Percentiles rank a stretch among this genome's conserved stretches.
Conservation (phyloP, 2,888 invertebrate species). For the Caenorhabditis drosophilae region DNA sequence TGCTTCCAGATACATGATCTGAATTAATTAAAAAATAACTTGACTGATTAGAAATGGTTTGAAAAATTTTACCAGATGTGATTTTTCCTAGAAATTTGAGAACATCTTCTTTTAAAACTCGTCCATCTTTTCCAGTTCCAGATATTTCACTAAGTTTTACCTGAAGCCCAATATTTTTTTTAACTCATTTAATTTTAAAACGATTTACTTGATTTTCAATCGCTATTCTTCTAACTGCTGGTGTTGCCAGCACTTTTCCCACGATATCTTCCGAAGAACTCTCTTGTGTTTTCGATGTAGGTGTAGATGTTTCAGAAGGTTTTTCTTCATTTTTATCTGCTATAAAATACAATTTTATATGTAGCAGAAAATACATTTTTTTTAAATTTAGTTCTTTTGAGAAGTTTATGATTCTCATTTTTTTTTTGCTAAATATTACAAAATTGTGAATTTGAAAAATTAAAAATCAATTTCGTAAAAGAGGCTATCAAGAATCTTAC, state of each 20-base stretch:
- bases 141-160: slow-evolving; percentile 76
- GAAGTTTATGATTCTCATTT: too few relatives aligned
- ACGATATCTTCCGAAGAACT: neutral
- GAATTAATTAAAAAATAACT: slow-evolving; percentile 5
- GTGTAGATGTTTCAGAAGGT: too few relatives aligned
- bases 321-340: too few relatives aligned
- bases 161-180: slow-evolving; percentile 12
- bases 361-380: too few relatives aligned
- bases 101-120: slow-evolving; percentile 94
- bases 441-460: too few relatives aligned
- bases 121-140: slow-evolving; percentile 84
- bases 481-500: too few relatives aligned
- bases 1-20: slow-evolving; percentile 40
- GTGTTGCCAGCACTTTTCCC: slow-evolving; percentile 80
- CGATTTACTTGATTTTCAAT: slow-evolving; percentile 83
- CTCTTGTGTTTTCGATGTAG: too few relatives aligned
- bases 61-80: slow-evolving; percentile 20
- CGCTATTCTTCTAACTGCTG: slow-evolving; percentile 91
- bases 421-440: too few relatives aligned
- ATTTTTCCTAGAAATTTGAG: slow-evolving; percentile 71
- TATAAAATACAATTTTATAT: too few relatives aligned
- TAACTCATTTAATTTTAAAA: neutral
- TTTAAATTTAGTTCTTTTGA: too few relatives aligned
- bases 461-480: too few relatives aligned
- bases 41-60: too few relatives aligned